phyloP scores from a whole-genome alignment of 2,797 vertebrate species.

The Perodicticus potto region DNA sequence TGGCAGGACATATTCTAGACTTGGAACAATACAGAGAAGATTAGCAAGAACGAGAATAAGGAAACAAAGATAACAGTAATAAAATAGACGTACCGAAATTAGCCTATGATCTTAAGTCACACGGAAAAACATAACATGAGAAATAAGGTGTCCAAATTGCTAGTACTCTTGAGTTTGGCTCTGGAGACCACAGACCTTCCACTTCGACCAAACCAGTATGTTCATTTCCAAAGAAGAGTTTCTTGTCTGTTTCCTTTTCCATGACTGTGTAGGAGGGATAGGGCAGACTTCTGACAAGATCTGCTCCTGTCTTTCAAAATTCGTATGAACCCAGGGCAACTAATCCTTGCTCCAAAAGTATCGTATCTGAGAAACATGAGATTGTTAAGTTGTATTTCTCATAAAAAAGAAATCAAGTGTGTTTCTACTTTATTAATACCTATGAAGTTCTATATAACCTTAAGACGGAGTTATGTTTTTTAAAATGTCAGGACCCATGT shows the following conservation, averaged over 20 bases:
- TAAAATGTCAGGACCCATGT: neutral
- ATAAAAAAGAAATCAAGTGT: neutral
- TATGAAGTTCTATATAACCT: neutral
- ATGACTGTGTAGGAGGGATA: neutral
- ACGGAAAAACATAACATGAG: neutral
- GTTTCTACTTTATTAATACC: neutral
- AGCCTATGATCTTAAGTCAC: neutral
- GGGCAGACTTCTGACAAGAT: neutral
- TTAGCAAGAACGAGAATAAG: too few species aligned
- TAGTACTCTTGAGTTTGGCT: neutral
- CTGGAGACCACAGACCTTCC: neutral
- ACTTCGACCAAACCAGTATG: neutral
- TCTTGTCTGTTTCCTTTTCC: neutral
- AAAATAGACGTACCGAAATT: neutral
- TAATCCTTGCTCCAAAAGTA: neutral
- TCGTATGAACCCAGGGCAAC: neutral
- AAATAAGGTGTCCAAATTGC: neutral
- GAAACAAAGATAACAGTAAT: neutral
- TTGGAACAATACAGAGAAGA: too few species aligned
- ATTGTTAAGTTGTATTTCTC: neutral
- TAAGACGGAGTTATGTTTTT: neutral
- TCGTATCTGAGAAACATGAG: neutral
- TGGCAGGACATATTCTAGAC: too few species aligned
- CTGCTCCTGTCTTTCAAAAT: neutral
- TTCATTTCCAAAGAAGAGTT: neutral